phyloP scores from a whole-genome alignment of 2,113 vertebrate species.

The Naja naja region DNA sequence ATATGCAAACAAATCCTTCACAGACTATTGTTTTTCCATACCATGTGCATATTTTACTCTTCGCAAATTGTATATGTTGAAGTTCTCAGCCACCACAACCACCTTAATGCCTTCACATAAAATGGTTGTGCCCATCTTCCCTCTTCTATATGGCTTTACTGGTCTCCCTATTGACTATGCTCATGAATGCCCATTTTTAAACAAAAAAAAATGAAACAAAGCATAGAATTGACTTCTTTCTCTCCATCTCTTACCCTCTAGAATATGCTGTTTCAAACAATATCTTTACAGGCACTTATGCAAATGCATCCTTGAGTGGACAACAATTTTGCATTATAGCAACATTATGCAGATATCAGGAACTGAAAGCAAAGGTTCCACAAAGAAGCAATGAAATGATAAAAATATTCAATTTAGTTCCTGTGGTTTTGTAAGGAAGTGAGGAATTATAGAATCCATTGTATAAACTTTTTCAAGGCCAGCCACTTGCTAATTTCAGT shows the following conservation, averaged over 20 bases:
- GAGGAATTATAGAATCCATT: neutral
- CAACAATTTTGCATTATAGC: constrained; percentile 42
- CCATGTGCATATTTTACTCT: constrained; percentile 26
- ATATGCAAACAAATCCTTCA: rapidly evolving
- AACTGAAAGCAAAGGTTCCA: constrained; percentile 13
- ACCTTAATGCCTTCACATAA: neutral
- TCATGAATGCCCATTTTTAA: neutral
- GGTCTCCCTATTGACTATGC: neutral
- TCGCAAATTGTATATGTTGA: neutral
- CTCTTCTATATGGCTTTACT: neutral
- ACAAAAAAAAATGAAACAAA: neutral
- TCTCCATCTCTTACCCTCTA: neutral
- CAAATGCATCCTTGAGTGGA: constrained; percentile 49
- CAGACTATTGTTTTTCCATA: neutral
- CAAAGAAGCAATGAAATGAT: constrained; percentile 33
- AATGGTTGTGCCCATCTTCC: neutral
- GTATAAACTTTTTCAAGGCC: neutral
- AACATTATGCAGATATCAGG: constrained; percentile 53
- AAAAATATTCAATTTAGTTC: constrained; percentile 43
- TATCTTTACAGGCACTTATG: constrained; percentile 49
- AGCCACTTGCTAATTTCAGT: neutral
- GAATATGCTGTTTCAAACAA: constrained; percentile 42
- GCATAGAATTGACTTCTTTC: neutral
- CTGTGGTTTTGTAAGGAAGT: constrained; percentile 22
- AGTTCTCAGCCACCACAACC: neutral